These are phyloP conservation scores for Trachelus stipa DNA, from an alignment of 2,888 invertebrate species.

Conservation along the genomic window DNA sequence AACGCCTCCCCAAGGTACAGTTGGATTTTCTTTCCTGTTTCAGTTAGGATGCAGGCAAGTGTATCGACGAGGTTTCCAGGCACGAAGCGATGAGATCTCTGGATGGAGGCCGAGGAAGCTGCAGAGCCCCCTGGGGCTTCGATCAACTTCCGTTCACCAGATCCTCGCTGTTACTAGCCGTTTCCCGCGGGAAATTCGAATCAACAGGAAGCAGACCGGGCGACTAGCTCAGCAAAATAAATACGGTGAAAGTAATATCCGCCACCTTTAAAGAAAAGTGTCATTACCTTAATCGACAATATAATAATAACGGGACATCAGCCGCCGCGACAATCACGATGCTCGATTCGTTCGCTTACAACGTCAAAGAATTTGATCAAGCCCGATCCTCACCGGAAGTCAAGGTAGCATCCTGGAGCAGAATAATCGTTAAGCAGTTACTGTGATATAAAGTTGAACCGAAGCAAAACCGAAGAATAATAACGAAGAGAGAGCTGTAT, in stretches of 20 bases:
- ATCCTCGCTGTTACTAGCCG: neutral
- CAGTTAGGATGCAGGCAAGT: slow-evolving; percentile 49
- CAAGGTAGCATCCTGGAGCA: neutral
- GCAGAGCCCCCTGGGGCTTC: slow-evolving; percentile 64
- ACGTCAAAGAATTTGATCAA: neutral
- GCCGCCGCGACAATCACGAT: neutral
- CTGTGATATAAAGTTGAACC: neutral
- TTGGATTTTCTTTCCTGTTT: slow-evolving; percentile 33
- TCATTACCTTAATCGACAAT: neutral
- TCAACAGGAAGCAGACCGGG: neutral
- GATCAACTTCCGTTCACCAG: slow-evolving; percentile 46
- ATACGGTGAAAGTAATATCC: neutral
- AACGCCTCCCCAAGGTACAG: slow-evolving; percentile 22
- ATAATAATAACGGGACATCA: neutral
- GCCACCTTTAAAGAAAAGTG: neutral
- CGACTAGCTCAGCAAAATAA: neutral
- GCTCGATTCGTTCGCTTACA: neutral
- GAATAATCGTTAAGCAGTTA: neutral
- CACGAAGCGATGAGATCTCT: slow-evolving; percentile 60
- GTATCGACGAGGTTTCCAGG: slow-evolving; percentile 41
- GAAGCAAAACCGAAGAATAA: neutral
- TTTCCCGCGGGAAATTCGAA: slow-evolving; percentile 5
- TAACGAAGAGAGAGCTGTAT: neutral
- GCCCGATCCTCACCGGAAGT: neutral
- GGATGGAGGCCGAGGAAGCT: slow-evolving; percentile 64